These are phyloP conservation scores for Ophraella communa DNA, from an alignment of 2,888 invertebrate genomes.

Conservation along the genomic window DNA sequence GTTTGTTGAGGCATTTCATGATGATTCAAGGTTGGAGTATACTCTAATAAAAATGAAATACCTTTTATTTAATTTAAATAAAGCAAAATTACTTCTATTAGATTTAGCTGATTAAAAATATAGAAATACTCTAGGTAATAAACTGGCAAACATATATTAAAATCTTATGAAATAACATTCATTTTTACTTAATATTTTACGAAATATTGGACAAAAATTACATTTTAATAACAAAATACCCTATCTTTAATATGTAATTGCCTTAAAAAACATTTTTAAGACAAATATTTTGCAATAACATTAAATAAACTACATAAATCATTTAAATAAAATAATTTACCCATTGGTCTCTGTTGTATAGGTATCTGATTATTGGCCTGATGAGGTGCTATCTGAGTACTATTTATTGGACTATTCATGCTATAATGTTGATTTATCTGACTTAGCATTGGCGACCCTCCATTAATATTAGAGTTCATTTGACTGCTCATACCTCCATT, in stretches of 20 bases:
- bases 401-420: constrained; percentile 52
- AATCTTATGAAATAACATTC: no score
- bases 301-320: not conserved
- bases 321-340: constrained; percentile 34
- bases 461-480: constrained; percentile 47
- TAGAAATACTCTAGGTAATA: no score
- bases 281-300: no score
- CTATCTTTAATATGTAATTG: no score
- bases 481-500: constrained; percentile 63
- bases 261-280: no score
- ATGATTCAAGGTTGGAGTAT: constrained; percentile 49
- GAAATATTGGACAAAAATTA: no score
- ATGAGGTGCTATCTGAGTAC: constrained; percentile 51
- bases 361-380: constrained; percentile 39
- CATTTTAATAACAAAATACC: no score
- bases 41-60: constrained; percentile 34
- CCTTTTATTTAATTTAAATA: not conserved
- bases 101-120: no score
- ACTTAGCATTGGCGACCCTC: constrained; percentile 61
- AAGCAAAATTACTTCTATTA: no score
- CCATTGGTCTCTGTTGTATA: constrained; percentile 51
- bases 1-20: constrained; percentile 52
- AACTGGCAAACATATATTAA: no score
- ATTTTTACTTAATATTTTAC: no score
- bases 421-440: constrained; percentile 55